phyloP scores from a whole-genome alignment of 2,113 vertebrate genomes.

The Brachyhypopomus occidentalis region DNA sequence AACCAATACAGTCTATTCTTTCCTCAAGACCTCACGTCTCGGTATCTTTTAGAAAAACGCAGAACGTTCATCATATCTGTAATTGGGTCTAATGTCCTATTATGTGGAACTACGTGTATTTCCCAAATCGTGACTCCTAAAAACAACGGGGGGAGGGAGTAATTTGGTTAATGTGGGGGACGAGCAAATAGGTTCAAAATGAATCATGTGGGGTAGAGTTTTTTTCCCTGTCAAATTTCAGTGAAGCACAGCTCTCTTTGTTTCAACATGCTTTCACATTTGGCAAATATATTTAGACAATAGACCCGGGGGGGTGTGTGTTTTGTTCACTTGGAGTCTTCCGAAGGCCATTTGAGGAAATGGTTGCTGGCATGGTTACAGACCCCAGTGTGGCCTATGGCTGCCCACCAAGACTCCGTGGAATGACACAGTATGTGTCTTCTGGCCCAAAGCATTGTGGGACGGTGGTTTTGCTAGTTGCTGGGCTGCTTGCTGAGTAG shows the following conservation, averaged over 20 bases:
- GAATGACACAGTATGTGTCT: slow-evolving; percentile 63
- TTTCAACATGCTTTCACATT: slow-evolving; percentile 71
- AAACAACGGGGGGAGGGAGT: background rate
- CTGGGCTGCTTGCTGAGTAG: slow-evolving; percentile 45
- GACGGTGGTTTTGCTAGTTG: slow-evolving; percentile 43
- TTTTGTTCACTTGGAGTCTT: slow-evolving; percentile 59
- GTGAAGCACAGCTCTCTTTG: slow-evolving; percentile 69
- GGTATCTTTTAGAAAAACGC: slow-evolving; percentile 29
- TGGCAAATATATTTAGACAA: slow-evolving; percentile 70
- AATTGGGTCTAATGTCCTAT: slow-evolving; percentile 8
- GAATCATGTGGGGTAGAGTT: slow-evolving; percentile 49
- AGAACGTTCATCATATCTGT: slow-evolving; percentile 33
- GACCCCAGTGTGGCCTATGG: slow-evolving; percentile 68
- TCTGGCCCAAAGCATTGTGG: slow-evolving; percentile 52
- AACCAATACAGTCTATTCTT: slow-evolving; percentile 41
- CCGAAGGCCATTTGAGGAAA: slow-evolving; percentile 64
- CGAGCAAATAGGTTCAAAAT: slow-evolving; percentile 59
- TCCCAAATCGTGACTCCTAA: slow-evolving; percentile 31
- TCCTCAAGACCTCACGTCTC: slow-evolving; percentile 31
- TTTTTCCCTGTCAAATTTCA: slow-evolving; percentile 48
- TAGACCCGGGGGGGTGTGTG: slow-evolving; percentile 52
- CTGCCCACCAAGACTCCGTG: slow-evolving; percentile 62
- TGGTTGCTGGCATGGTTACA: slow-evolving; percentile 67
- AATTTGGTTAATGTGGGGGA: no score
- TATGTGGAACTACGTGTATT: slow-evolving; percentile 22